Evolutionary conservation across 2,113 vertebrate genomes (phyloP), one percentile per base, ranked within the genome.

Genomic region (Poeciliopsis turrubarensis): DNA sequence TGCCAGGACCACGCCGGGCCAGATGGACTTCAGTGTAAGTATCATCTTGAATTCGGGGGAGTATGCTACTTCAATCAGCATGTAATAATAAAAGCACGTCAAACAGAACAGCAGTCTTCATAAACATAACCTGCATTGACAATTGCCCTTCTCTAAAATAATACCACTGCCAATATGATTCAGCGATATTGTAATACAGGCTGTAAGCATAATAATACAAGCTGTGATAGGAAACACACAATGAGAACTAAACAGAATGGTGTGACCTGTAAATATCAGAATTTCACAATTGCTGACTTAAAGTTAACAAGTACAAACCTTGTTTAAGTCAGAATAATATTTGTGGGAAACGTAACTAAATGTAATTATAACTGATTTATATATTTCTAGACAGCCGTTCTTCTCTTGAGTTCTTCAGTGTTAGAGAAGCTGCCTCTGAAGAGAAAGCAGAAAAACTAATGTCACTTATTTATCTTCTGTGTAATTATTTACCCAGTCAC

Each of bases 401-500:
- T 57, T 37, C 47, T 65, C 64, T 51, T 68, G 54, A 75, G 57
- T 84, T n/a, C 51, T 82, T 81, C 68, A 54, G 29, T 29, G 83
- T 70, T 67, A 79, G 60, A 51, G 2, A 25, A 54, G 65, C 60
- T 79, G 25, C 13, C 65, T 29, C 37, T 44, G 8, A 34, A 67
- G 34, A 32, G 54, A 62, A 51, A 61, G 72, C 26, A 81, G 73
- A 84, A 81, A 79, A 65, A 32, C 0, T 30, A 47, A 72, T 68
- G 51, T 64, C 27, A 89, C 75, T 68, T 94, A 86, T 94, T 93
- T 93, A 89, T 81, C 3, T 71, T 66, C 22, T 60, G 86, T 89
- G 70, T 94, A 95, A 95, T 95, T 86, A 95, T 95, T 94, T 81
- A 95, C 92, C 60, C 41, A 75, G 80, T 17, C 54, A 63, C 66